A percentile compares a stretch with the other conserved stretches of the same genome.
phyloP scores from a whole-genome alignment of 1,140 invertebrate species.

The Piezodorus guildinii region DNA sequence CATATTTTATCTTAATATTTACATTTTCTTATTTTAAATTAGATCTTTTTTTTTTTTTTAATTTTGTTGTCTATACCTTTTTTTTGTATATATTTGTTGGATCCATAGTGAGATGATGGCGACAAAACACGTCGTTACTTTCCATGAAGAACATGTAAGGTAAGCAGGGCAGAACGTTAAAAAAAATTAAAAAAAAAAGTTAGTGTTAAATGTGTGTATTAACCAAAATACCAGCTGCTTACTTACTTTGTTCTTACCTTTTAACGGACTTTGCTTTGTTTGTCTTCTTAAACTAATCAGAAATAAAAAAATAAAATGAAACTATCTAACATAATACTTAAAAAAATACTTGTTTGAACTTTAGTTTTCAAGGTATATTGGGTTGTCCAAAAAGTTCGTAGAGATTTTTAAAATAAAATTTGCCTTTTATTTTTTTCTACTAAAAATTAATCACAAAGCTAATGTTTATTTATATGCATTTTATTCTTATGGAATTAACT shows the following conservation, averaged over 20 bases:
- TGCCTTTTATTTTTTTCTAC: too few species aligned
- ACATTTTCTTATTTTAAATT: slow-evolving; percentile 4
- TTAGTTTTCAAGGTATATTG: too few species aligned
- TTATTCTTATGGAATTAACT: too few species aligned
- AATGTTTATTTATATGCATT: too few species aligned
- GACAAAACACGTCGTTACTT: slow-evolving; percentile 25
- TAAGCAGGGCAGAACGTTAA: slow-evolving; percentile 26
- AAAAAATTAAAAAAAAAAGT: not conserved
- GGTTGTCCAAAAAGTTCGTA: too few species aligned
- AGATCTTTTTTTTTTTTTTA: slow-evolving; percentile 17
- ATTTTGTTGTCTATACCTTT: slow-evolving; percentile 16
- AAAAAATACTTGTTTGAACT: too few species aligned
- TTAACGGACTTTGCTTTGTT: not conserved
- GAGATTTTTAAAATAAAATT: too few species aligned
- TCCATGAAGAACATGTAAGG: slow-evolving; percentile 35
- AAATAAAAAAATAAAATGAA: too few species aligned
- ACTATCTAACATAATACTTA: too few species aligned
- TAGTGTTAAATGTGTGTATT: not conserved
- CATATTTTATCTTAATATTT: slow-evolving; percentile 2
- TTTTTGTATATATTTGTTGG: slow-evolving; percentile 22
- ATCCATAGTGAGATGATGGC: slow-evolving; percentile 26
- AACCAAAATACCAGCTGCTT: not conserved
- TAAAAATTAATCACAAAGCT: too few species aligned
- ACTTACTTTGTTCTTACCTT: slow-evolving; percentile 3
- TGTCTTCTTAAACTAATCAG: not conserved